Evolutionary conservation across 1,140 invertebrate genomes (phyloP), one percentile per base, ranked within the genome.

Genomic region (Brachystomella parvula): DNA sequence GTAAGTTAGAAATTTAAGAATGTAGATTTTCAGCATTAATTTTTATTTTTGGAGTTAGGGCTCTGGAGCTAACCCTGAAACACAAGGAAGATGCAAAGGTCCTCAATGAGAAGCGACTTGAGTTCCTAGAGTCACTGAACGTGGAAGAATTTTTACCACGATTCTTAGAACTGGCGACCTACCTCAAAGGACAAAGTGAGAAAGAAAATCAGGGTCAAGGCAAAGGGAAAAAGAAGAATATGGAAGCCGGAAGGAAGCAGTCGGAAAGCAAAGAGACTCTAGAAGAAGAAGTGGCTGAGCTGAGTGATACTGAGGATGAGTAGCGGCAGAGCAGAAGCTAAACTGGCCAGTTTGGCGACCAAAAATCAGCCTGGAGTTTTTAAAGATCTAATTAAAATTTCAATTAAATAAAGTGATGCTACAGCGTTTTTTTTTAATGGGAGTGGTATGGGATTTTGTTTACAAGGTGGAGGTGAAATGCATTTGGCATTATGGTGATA

Each of bases 51-150:
- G 74, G 68, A 78, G 77, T 58, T 69, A 89, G 89, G 75, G 92
- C 92, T 1, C 77, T 95, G 29, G 91, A 95, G 72, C 79, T 96
- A 44, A 89, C 90, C 0, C 78, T 88, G 1, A 91, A 91, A 73
- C 84, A 92, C 77, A 87, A 89, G 72, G 84, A 82, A 19, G 83
- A 90, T 73, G 75, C 93, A 6, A 88, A 91, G 61, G 85, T 86
- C 47, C 89, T 95, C 24, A n/a, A 61, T 1, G 47, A 29, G 28
- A 29, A 49, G n/a, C 21, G 68, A 21, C 65, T 61, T 35, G 35
- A 56, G 15, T 70, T 63, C 44, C 57, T 70, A 47, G 61, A 66
- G 17, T 24, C 61, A 9, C 47, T 70, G 2, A 39, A 53, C 47
- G 56, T 57, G 44, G 47, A 63, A 39, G 68, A 69, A 47, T 65